Percentiles rank a stretch among this genome's conserved stretches.
Conservation (phyloP, 2,888 invertebrate genomes). For the Azorinus chamasolen region DNA sequence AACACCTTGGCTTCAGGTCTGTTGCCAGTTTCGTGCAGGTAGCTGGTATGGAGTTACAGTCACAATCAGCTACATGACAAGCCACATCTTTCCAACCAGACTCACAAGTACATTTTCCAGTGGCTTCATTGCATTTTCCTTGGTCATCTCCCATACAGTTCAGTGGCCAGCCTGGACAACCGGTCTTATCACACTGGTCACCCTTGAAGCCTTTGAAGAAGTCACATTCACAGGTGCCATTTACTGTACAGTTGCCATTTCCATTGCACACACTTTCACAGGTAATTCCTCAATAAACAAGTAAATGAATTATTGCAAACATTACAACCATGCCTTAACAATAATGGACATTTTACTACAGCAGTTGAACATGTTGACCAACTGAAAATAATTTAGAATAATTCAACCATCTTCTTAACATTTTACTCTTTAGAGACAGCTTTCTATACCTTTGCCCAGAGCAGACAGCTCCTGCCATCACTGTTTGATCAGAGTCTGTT, state of each 20-base stretch:
- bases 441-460: too few species aligned
- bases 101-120: constrained; percentile 69
- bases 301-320: too few species aligned
- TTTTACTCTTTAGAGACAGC: too few species aligned
- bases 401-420: too few species aligned
- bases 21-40: constrained; percentile 59
- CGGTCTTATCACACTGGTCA: constrained; percentile 64
- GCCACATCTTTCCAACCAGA: constrained; percentile 72
- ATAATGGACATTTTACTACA: too few species aligned
- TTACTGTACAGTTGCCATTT: constrained; percentile 69
- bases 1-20: constrained; percentile 70
- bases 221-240: constrained; percentile 72
- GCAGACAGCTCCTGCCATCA: too few species aligned
- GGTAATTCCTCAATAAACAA: constrained; percentile 56
- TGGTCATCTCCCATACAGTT: constrained; percentile 70
- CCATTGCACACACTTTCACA: constrained; percentile 71
- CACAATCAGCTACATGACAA: constrained; percentile 70
- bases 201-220: constrained; percentile 72
- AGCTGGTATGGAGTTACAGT: constrained; percentile 70
- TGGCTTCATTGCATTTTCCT: constrained; percentile 71
- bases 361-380: too few species aligned
- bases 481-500: too few species aligned
- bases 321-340: too few species aligned
- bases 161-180: constrained; percentile 78
- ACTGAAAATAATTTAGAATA: too few species aligned